Conservation (phyloP, 2,888 invertebrate species). For the Cyaniris semiargus region DNA sequence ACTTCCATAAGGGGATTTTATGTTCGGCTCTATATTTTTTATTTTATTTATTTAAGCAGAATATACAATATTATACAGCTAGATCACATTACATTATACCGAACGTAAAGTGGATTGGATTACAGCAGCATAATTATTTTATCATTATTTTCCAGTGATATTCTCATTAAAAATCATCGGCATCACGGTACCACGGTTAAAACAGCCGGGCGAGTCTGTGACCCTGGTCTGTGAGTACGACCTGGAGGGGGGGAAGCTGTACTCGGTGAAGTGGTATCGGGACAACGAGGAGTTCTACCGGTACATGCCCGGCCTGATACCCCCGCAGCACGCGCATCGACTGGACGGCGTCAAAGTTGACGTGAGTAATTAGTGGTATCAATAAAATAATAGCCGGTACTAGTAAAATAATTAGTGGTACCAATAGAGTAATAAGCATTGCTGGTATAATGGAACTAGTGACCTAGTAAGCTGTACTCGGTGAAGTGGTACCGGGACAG, state of each 20-base stretch:
- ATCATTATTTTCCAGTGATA: constrained; percentile 50
- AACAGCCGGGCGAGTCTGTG: constrained; percentile 80
- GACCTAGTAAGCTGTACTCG: constrained; percentile 78
- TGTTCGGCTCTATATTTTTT: too few species aligned
- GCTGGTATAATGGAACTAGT: constrained; percentile 69
- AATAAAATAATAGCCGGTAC: background rate
- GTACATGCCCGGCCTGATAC: constrained; percentile 82
- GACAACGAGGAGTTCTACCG: constrained; percentile 85
- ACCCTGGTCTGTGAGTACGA: constrained; percentile 81
- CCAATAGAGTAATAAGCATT: background rate
- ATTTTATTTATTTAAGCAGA: too few species aligned
- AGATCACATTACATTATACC: too few species aligned
- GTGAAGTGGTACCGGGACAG: constrained; percentile 85
- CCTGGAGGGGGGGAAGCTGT: constrained; percentile 82
- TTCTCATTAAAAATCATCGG: constrained; percentile 70
- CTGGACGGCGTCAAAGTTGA: constrained; percentile 83
- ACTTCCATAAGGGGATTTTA: too few species aligned
- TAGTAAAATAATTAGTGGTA: constrained; percentile 62
- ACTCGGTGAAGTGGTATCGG: constrained; percentile 85
- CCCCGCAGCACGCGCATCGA: constrained; percentile 82
- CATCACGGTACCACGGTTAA: constrained; percentile 79
- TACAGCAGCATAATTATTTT: background rate
- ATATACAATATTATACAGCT: too few species aligned
- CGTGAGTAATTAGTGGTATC: constrained; percentile 63
- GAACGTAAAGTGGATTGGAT: too few species aligned